A percentile compares a stretch with the other conserved stretches of the same genome.
These are phyloP conservation scores for Thalassaphorura encarpata DNA, from an alignment of 1,140 invertebrate genomes.

Conservation along the genomic window DNA sequence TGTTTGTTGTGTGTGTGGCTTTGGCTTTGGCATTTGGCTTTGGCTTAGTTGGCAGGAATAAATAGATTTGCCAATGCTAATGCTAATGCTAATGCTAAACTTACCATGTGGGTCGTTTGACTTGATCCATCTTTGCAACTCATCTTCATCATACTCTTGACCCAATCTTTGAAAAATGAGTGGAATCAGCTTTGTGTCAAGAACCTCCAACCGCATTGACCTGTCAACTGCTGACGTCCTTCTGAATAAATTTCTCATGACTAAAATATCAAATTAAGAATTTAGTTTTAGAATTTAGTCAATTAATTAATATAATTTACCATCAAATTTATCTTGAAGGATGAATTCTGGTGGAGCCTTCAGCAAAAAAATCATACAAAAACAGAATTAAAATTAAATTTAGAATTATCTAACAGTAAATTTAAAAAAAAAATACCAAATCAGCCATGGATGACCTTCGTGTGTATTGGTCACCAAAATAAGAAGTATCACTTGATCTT, in stretches of 20 bases:
- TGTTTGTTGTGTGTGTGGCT: too few relatives aligned
- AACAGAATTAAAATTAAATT: neutral
- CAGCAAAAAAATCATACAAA: neutral
- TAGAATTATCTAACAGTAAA: too few relatives aligned
- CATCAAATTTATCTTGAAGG: neutral
- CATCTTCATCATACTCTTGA: neutral
- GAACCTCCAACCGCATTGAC: neutral
- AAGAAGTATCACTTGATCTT: constrained; percentile 1
- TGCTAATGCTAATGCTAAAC: too few relatives aligned
- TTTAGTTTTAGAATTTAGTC: neutral
- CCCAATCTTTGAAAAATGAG: constrained; percentile 1
- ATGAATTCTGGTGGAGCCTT: neutral
- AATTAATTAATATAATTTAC: neutral
- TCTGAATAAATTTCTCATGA: constrained; percentile 3
- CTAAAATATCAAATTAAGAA: neutral
- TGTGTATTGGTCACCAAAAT: constrained; percentile 9
- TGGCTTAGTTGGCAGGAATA: too few relatives aligned
- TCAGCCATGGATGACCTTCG: neutral
- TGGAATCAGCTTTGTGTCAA: constrained; percentile 1
- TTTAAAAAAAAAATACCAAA: neutral
- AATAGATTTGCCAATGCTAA: too few relatives aligned
- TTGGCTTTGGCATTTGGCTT: too few relatives aligned
- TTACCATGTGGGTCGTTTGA: neutral
- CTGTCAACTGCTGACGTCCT: neutral
- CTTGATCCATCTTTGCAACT: constrained; percentile 1